These are phyloP conservation scores for Leucoraja ocellata DNA, from an alignment of 2,797 vertebrate genomes.

Conservation along the genomic window DNA sequence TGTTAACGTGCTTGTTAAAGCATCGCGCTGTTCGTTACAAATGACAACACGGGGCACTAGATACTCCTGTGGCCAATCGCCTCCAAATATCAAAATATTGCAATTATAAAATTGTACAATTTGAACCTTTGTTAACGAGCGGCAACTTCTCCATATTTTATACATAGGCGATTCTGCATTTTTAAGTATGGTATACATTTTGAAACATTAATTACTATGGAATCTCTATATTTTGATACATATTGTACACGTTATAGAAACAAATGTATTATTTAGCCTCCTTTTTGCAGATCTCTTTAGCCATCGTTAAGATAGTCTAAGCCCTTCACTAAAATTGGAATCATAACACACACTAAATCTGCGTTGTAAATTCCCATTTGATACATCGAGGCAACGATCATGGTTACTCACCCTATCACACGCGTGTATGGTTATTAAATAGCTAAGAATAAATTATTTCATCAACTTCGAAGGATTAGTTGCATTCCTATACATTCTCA, in stretches of 20 bases:
- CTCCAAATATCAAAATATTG: neutral
- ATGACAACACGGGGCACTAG: neutral
- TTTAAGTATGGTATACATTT: neutral
- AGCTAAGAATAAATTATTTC: neutral
- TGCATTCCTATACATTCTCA: neutral
- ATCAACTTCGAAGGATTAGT: neutral
- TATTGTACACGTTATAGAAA: neutral
- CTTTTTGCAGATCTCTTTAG: neutral
- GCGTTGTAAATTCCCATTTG: neutral
- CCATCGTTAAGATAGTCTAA: neutral
- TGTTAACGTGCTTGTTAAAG: neutral
- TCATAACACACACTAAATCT: neutral
- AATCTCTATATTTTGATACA: neutral
- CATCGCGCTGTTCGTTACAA: neutral
- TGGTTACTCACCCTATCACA: neutral
- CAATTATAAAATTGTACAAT: neutral
- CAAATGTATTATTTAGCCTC: neutral
- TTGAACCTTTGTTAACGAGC: neutral
- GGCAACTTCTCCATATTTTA: too few relatives aligned
- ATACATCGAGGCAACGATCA: neutral
- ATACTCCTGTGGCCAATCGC: neutral
- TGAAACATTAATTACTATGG: neutral
- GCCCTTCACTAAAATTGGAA: neutral
- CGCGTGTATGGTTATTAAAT: neutral
- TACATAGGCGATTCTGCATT: neutral